Conservation (phyloP, 2,797 vertebrate species). For the Coregonus ussuriensis region DNA sequence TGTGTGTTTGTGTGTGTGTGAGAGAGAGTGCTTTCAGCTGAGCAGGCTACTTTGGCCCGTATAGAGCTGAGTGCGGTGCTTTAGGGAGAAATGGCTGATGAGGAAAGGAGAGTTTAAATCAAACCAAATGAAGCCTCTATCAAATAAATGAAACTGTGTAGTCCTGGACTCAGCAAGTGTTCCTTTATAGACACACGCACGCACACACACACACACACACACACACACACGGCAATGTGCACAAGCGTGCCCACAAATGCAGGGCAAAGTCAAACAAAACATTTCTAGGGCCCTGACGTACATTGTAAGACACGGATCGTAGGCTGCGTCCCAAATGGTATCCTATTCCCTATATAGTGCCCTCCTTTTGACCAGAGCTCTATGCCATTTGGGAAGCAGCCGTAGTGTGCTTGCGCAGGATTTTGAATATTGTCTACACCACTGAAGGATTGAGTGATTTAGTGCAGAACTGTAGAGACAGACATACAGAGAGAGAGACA, state of each 20-base stretch:
- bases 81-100: constrained; percentile 64
- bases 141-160: constrained; percentile 71
- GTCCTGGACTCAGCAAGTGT: constrained; percentile 66
- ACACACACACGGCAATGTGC: not conserved
- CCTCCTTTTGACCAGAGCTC: too few species aligned
- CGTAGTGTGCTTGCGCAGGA: too few species aligned
- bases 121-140: constrained; percentile 72
- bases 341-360: too few species aligned
- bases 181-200: constrained; percentile 46
- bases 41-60: constrained; percentile 58
- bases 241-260: too few species aligned
- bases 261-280: not conserved
- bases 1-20: constrained; percentile 43
- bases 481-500: not conserved
- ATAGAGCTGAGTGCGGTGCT: constrained; percentile 62
- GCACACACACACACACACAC: not conserved
- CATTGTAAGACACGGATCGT: not conserved
- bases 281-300: not conserved
- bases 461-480: not conserved
- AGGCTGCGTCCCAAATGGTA: too few species aligned
- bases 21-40: constrained; percentile 54
- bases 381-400: too few species aligned
- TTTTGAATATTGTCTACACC: too few species aligned
- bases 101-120: constrained; percentile 69
- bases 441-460: too few species aligned